Conservation (phyloP, 1,140 invertebrate genomes). For the Megalopta genalis region DNA sequence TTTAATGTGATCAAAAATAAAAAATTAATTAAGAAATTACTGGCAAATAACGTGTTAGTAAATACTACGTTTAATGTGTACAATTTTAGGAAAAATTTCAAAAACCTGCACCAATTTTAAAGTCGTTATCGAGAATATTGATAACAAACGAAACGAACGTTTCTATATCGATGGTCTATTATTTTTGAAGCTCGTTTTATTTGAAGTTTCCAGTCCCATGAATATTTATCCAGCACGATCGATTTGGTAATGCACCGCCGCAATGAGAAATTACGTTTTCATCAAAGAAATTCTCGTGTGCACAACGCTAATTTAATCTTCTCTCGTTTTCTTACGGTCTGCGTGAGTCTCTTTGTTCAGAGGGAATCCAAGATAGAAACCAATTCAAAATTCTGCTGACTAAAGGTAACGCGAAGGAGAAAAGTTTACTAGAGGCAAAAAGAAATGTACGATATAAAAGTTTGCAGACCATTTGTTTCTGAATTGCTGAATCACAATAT, state of each 20-base stretch:
- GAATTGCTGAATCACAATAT: slow-evolving; percentile 19
- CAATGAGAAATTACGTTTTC: slow-evolving; percentile 4
- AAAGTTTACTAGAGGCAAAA: slow-evolving; percentile 27
- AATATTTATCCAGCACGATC: neutral
- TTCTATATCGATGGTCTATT: neutral
- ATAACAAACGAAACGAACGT: neutral
- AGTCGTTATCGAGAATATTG: neutral
- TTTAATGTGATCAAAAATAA: too few species aligned
- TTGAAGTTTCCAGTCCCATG: neutral
- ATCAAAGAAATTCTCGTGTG: slow-evolving; percentile 21
- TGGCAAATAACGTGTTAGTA: too few species aligned
- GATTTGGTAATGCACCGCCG: neutral
- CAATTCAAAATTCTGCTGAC: slow-evolving; percentile 50
- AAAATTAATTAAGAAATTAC: too few species aligned
- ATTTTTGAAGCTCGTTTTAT: neutral
- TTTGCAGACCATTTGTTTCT: slow-evolving; percentile 25
- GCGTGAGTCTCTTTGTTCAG: slow-evolving; percentile 40
- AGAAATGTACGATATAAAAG: slow-evolving; percentile 26
- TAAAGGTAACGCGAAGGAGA: slow-evolving; percentile 35
- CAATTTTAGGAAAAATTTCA: too few species aligned
- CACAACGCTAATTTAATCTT: slow-evolving; percentile 45
- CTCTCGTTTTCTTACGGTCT: slow-evolving; percentile 25
- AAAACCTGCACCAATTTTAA: too few species aligned
- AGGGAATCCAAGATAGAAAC: slow-evolving; percentile 38
- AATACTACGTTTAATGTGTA: too few species aligned